These are phyloP conservation scores for Zygothrica quintamaculata DNA, from an alignment of 2,888 invertebrate genomes.

Conservation along the genomic window DNA sequence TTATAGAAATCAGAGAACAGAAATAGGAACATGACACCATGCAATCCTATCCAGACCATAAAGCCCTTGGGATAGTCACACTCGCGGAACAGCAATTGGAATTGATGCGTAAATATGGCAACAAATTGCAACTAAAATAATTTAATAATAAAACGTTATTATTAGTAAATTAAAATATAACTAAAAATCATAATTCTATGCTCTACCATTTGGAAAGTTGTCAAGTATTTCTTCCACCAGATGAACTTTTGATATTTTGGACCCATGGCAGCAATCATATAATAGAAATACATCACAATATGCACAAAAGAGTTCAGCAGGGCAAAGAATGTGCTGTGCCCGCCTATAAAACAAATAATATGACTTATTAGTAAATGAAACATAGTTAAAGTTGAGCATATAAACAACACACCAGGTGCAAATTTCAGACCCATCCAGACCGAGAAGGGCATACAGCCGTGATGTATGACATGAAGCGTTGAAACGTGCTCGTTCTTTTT, in stretches of 20 bases:
- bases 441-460: slow-evolving; percentile 98
- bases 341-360: slow-evolving; percentile 90
- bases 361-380: no score
- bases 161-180: no score
- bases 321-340: slow-evolving; percentile 98
- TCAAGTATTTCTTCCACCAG: slow-evolving; percentile 99
- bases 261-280: slow-evolving; percentile 97
- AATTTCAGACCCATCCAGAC: slow-evolving; percentile 98
- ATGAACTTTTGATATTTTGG: slow-evolving; percentile 96
- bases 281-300: slow-evolving; percentile 98
- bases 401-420: slow-evolving; percentile 89
- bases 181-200: background rate
- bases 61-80: slow-evolving; percentile 96
- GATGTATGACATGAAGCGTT: slow-evolving; percentile 97
- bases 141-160: no score
- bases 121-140: slow-evolving; percentile 93
- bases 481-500: slow-evolving; percentile 98
- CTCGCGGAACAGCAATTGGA: slow-evolving; percentile 94
- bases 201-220: slow-evolving; percentile 95
- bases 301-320: slow-evolving; percentile 97
- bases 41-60: slow-evolving; percentile 97
- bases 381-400: no score
- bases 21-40: slow-evolving; percentile 96
- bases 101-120: slow-evolving; percentile 95
- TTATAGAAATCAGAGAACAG: slow-evolving; percentile 98